Percentiles rank a stretch among this genome's conserved stretches.
Conservation (phyloP, 2,888 invertebrate species). For the Brenthis hecate region DNA sequence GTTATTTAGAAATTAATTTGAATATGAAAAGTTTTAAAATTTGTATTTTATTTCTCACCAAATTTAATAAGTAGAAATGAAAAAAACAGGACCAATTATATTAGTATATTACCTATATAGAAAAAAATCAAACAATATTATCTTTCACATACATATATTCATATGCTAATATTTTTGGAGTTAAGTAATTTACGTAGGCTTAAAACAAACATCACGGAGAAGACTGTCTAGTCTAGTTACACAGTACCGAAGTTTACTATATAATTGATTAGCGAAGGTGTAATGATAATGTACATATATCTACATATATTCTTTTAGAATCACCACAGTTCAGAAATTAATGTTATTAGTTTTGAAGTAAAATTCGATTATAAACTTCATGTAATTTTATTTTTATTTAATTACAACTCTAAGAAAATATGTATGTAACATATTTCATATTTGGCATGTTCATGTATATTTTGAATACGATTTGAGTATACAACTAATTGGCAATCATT, state of each 20-base stretch:
- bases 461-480: constrained; percentile 15
- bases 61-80: no score
- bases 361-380: no score
- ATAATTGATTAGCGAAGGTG: constrained; percentile 22
- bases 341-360: background rate
- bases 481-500: constrained; percentile 16
- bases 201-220: constrained; percentile 2
- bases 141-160: background rate
- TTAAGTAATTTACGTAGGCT: constrained; percentile 15
- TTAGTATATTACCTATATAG: background rate
- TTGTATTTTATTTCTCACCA: no score
- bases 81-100: no score
- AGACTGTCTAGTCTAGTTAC: background rate
- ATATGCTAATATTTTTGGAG: constrained; percentile 13
- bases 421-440: background rate
- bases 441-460: background rate
- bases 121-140: constrained; percentile 2
- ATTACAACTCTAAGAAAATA: background rate
- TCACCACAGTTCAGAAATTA: background rate
- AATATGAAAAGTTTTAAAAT: no score
- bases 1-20: no score
- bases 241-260: constrained; percentile 8
- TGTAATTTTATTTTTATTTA: background rate
- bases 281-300: constrained; percentile 10
- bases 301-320: constrained; percentile 1